These are phyloP conservation scores for Protodeltote pygarga DNA, from an alignment of 2,888 invertebrate genomes.

Conservation along the genomic window DNA sequence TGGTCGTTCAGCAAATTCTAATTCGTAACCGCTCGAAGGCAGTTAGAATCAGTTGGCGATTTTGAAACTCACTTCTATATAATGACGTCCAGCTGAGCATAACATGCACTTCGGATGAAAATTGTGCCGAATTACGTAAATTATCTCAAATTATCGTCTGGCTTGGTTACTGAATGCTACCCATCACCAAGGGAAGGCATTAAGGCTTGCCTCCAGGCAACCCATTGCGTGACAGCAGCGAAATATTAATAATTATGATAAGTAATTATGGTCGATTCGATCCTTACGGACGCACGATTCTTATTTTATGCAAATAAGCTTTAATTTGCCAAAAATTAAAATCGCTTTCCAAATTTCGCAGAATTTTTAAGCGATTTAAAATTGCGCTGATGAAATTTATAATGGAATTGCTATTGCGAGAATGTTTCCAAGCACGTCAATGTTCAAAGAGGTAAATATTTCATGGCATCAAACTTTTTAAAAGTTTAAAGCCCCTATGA, in stretches of 20 bases:
- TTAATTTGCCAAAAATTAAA: slow-evolving; percentile 53
- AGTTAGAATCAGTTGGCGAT: slow-evolving; percentile 67
- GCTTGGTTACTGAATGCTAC: slow-evolving; percentile 69
- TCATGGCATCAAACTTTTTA: too few relatives aligned
- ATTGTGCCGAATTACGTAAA: slow-evolving; percentile 82
- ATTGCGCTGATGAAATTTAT: slow-evolving; percentile 27
- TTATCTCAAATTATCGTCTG: slow-evolving; percentile 82
- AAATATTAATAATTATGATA: slow-evolving; percentile 78
- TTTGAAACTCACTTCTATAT: slow-evolving; percentile 64
- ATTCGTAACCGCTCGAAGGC: slow-evolving; percentile 61
- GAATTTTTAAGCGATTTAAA: slow-evolving; percentile 33
- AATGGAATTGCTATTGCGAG: slow-evolving; percentile 1
- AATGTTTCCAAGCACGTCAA: slow-evolving; percentile 26
- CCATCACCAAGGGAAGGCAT: slow-evolving; percentile 69
- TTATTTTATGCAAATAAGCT: slow-evolving; percentile 64
- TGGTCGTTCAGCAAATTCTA: slow-evolving; percentile 33
- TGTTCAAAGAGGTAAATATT: background rate
- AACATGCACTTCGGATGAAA: slow-evolving; percentile 79
- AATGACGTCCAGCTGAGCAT: slow-evolving; percentile 66
- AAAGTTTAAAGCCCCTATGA: too few relatives aligned
- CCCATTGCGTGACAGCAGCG: slow-evolving; percentile 75
- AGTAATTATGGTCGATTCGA: slow-evolving; percentile 66
- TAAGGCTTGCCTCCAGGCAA: slow-evolving; percentile 63
- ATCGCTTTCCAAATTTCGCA: slow-evolving; percentile 27
- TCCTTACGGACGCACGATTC: slow-evolving; percentile 52